Evolutionary conservation across 64 coral and sea anemone species (phyloP), one percentile per base, ranked within the genome.

Genomic region (Stichodactyla mertensii): DNA sequence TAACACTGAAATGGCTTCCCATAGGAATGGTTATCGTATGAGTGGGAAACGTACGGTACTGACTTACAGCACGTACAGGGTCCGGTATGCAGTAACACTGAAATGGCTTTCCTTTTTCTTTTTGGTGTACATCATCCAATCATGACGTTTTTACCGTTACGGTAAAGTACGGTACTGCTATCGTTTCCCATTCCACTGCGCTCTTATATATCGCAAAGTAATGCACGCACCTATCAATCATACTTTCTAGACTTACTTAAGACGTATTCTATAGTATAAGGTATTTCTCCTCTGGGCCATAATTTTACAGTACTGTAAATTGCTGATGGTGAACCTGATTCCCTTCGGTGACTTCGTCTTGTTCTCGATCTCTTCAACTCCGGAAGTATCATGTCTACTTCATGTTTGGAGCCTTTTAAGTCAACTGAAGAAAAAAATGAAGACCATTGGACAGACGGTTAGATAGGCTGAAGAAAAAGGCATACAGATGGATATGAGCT

Each of bases 381-480:
- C 7, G 83, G 83, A 12, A 85, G 56, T 10, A 61, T 59, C 83
- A 85, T 85, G 56, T 85, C 83, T 85, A 57, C 83, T 36, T 85
- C 83, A 26, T 85, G 54, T 55, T 20, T 81, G 7, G 6, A 55
- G 10, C 55, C 15, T 55, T 7, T 81, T 81, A 55, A 52, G n/a
- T 81, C 78, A 28, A 1, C 78, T 81, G 52, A n/a, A 1, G 51
- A 81, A 20, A 26, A 26, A 31, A 74, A 31, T 74, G 8, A 66
- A 66, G 4, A 71, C n/a, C n/a, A 71, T 4, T 9, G 66, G 14
- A 58, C 56, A 58, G 56, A 58, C 8, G 14, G 56, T 11, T 45
- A 45, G 36, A 45, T 45, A 45, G 36, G 36, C 36, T 45, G 36
- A 45, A 45, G 1, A 45, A 45, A 45, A 45, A 45, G 36, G 36